These are phyloP conservation scores for Uloborus diversus DNA, from an alignment of 1,140 invertebrate species.

Conservation along the genomic window DNA sequence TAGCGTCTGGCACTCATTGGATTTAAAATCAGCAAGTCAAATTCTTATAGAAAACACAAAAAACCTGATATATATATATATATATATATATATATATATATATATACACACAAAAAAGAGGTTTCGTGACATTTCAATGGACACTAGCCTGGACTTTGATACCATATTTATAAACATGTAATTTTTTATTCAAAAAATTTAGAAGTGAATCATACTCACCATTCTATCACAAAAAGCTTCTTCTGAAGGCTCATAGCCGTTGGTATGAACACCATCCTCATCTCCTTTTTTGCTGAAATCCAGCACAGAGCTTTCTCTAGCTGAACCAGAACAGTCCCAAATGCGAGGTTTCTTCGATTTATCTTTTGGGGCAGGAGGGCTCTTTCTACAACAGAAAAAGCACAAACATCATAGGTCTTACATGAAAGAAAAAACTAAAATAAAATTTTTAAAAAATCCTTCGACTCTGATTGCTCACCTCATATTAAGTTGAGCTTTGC, in stretches of 20 bases:
- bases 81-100: too few relatives aligned
- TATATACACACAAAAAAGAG: too few relatives aligned
- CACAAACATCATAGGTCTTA: not conserved
- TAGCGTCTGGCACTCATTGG: too few relatives aligned
- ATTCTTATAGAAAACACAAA: too few relatives aligned
- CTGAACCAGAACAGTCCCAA: slow-evolving; percentile 86
- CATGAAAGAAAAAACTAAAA: not conserved
- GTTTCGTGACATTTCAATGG: too few relatives aligned
- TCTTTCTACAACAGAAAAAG: slow-evolving; percentile 70
- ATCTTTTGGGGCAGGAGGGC: slow-evolving; percentile 74
- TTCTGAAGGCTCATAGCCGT: slow-evolving; percentile 34
- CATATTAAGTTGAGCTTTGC: too few relatives aligned
- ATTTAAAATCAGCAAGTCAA: too few relatives aligned
- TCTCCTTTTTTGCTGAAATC: slow-evolving; percentile 77
- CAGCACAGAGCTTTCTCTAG: slow-evolving; percentile 79
- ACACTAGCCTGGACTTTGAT: too few relatives aligned
- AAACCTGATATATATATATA: too few relatives aligned
- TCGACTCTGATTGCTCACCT: too few relatives aligned
- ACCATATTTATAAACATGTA: not conserved
- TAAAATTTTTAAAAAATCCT: not conserved
- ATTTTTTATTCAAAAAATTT: not conserved
- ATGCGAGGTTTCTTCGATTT: slow-evolving; percentile 86
- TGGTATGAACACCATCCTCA: slow-evolving; percentile 2
- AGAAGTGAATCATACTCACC: not conserved
- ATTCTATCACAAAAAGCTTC: slow-evolving; percentile 48